Percentiles rank a stretch among this genome's conserved stretches.
These are phyloP conservation scores for Schizotus pectinicornis DNA, from an alignment of 2,888 invertebrate species.

Conservation along the genomic window DNA sequence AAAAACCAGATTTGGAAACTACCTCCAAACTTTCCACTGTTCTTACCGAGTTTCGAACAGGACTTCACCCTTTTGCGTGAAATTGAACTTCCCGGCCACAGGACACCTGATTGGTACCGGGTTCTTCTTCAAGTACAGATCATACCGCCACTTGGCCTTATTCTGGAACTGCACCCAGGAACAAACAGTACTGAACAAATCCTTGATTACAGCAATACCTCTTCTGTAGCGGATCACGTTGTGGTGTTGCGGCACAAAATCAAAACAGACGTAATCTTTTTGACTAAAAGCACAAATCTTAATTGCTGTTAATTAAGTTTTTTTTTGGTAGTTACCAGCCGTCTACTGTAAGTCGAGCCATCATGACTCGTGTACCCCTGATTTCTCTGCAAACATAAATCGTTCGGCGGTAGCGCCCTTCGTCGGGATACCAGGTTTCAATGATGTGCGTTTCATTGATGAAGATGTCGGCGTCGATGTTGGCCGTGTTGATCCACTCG, in stretches of 20 bases:
- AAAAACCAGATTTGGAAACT: constrained; percentile 25
- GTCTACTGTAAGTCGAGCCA: constrained; percentile 95
- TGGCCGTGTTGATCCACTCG: constrained; percentile 96
- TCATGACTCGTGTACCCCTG: constrained; percentile 89
- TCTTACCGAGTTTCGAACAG: constrained; percentile 76
- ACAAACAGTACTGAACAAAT: constrained; percentile 90
- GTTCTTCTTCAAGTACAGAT: constrained; percentile 82
- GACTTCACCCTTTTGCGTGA: constrained; percentile 89
- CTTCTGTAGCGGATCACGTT: constrained; percentile 91
- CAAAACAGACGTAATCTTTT: constrained; percentile 96
- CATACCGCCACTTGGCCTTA: constrained; percentile 84
- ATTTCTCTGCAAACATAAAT: constrained; percentile 95
- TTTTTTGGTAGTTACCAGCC: constrained; percentile 70
- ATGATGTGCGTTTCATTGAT: constrained; percentile 97
- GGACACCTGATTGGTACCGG: constrained; percentile 94
- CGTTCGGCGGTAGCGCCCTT: constrained; percentile 83
- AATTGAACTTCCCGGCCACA: constrained; percentile 95
- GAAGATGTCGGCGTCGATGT: constrained; percentile 91
- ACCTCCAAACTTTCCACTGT: not conserved
- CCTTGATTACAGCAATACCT: constrained; percentile 87
- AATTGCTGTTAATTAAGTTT: not conserved
- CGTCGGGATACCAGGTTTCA: constrained; percentile 94
- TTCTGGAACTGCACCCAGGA: constrained; percentile 94
- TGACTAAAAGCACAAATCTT: constrained; percentile 67
- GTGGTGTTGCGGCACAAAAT: constrained; percentile 94